These are phyloP conservation scores for Ptilonorhynchus violaceus DNA, from an alignment of 2,113 vertebrate genomes.

Conservation along the genomic window DNA sequence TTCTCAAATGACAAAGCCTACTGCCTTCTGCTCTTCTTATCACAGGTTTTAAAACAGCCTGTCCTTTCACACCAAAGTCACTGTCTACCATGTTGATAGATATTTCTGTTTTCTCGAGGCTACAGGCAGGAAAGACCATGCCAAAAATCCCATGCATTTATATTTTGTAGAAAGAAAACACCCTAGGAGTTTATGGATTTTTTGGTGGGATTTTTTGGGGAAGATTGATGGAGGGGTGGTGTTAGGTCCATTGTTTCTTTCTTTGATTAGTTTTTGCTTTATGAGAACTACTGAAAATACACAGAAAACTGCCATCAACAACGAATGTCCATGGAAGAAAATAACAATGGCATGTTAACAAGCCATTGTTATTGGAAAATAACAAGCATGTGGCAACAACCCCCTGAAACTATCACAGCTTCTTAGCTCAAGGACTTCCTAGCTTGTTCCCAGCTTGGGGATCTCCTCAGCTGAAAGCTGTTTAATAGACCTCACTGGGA, in stretches of 20 bases:
- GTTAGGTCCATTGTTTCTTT: background rate
- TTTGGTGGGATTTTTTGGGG: background rate
- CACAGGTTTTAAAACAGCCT: background rate
- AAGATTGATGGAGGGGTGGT: background rate
- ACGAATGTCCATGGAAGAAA: background rate
- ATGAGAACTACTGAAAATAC: background rate
- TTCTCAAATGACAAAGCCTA: background rate
- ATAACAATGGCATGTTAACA: background rate
- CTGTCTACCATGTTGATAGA: background rate
- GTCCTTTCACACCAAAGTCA: background rate
- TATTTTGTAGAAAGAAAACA: background rate
- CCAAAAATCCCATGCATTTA: background rate
- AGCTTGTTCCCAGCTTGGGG: background rate
- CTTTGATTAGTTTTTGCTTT: background rate
- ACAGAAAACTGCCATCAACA: background rate
- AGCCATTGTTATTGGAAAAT: too few species aligned
- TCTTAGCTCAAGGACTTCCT: background rate
- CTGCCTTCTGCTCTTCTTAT: background rate
- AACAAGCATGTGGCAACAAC: background rate
- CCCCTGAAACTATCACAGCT: background rate
- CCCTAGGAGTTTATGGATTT: rapidly evolving
- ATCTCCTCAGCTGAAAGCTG: background rate
- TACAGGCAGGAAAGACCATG: background rate
- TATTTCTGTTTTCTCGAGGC: background rate
- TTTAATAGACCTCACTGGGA: background rate